phyloP scores from a whole-genome alignment of 2,888 invertebrate species.

The Eulithis testata region DNA sequence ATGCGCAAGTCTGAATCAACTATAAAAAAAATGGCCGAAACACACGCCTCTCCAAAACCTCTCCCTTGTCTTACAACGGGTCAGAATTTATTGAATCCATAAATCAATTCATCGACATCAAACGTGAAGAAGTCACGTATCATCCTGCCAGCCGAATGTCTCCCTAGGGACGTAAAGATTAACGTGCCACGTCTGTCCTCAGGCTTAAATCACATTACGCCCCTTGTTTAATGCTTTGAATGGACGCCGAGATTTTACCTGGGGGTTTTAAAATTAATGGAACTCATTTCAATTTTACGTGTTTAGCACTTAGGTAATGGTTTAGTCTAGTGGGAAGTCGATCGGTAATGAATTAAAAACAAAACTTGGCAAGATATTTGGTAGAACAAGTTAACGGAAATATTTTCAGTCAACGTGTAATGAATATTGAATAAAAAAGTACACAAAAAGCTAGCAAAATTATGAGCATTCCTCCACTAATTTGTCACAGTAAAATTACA shows the following conservation, averaged over 20 bases:
- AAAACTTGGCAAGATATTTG: not conserved
- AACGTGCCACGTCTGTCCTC: conserved; percentile 76
- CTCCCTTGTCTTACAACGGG: conserved; percentile 33
- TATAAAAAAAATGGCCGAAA: not conserved
- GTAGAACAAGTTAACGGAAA: not conserved
- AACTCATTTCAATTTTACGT: conserved; percentile 12
- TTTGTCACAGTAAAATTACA: too few relatives aligned
- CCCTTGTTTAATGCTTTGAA: conserved; percentile 70
- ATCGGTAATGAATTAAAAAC: not conserved
- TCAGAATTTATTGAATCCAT: conserved; percentile 38
- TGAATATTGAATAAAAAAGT: too few relatives aligned
- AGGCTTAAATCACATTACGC: conserved; percentile 77
- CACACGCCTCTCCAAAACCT: not conserved
- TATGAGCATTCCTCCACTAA: too few relatives aligned
- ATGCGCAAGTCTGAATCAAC: not conserved
- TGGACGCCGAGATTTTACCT: conserved; percentile 61
- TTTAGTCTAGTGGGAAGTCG: not conserved
- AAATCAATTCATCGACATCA: conserved; percentile 59
- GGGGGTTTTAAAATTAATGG: conserved; percentile 39
- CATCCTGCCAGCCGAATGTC: conserved; percentile 58
- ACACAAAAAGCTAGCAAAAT: too few relatives aligned
- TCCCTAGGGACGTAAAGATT: conserved; percentile 75
- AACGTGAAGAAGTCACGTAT: conserved; percentile 71
- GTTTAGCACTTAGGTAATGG: not conserved
- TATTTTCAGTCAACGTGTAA: too few relatives aligned